Percentiles rank a stretch among this genome's conserved stretches.
These are phyloP conservation scores for Conops quadrifasciatus DNA, from an alignment of 2,888 invertebrate species.

Conservation along the genomic window DNA sequence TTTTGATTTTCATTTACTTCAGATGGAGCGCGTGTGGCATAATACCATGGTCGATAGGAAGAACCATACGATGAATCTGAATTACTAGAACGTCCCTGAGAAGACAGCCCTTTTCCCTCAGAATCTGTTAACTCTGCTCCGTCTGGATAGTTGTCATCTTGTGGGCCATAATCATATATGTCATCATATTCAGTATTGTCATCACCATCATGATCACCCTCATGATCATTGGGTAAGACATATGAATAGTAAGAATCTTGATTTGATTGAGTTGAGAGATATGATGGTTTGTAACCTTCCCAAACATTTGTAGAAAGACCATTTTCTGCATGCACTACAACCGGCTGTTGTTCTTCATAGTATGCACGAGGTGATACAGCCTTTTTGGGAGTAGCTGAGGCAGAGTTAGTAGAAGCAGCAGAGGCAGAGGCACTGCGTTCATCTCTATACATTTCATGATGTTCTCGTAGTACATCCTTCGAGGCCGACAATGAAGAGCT, in stretches of 20 bases:
- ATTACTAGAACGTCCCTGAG: neutral
- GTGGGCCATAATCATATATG: conserved; percentile 38
- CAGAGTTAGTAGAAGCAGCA: neutral
- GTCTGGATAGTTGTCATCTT: conserved; percentile 28
- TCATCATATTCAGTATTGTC: too few relatives aligned
- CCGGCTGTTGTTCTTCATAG: conserved; percentile 47
- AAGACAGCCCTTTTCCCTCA: neutral
- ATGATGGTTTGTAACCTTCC: conserved; percentile 27
- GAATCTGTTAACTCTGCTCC: neutral
- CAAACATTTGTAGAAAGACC: conserved; percentile 1
- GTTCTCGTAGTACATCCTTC: neutral
- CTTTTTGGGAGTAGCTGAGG: neutral
- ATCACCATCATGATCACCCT: conserved; percentile 23
- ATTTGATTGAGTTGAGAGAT: conserved; percentile 23
- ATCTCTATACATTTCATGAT: neutral
- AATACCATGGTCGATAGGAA: conserved; percentile 39
- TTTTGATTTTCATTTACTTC: conserved; percentile 6
- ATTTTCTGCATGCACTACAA: conserved; percentile 44
- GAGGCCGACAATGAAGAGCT: neutral
- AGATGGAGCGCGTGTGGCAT: conserved; percentile 37
- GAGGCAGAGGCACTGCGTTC: neutral
- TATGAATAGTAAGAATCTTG: conserved; percentile 36
- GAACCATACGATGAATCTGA: conserved; percentile 10
- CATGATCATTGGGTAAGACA: neutral
- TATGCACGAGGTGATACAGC: conserved; percentile 18